Evolutionary conservation across 1,140 invertebrate species (phyloP), one percentile per base, ranked within the genome.

Genomic region (Eupeodes corollae): DNA sequence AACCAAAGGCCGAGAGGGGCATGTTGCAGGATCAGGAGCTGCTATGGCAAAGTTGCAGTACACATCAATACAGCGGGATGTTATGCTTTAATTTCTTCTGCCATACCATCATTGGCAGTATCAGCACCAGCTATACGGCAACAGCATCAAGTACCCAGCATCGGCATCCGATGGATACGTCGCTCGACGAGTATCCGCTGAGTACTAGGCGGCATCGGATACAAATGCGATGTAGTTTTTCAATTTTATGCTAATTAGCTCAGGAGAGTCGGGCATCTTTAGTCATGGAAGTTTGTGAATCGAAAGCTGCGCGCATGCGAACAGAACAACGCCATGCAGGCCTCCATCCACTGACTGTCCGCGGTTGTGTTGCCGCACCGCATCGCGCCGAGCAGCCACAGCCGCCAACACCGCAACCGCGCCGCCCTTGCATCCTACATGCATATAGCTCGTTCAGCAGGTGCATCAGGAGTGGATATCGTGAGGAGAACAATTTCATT

Each of bases 191-290:
- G 12, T 21, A 39, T 39, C 15, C 38, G 8, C 3, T 15, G 10
- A 12, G 9, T 21, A 41, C 39, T 21, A 41, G 26, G 6, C 26
- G 15, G 15, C 32, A 31, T 21, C 8, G 21, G 8, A 15, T 5
- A 26, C 41, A 31, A 14, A 38, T 38, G 34, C 33, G 38, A 38
- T 26, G 34, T n/a, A 26, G 5, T 37, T 37, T 37, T 45, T 35
- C 33, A 46, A 46, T 46, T 38, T 46, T 46, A 46, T 46, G 44
- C 44, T 46, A 46, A 46, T 46, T 46, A 38, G 35, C 44, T n/a
- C 38, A 37, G 44, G 38, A 46, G 35, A 46, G 38, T 31, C 26
- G n/a, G 13, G 43, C 9, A 44, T 44, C 43, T 35, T 5, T 14
- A 16, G 13, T 14, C 33, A 33, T 44, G 30, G 30, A 21, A 21